These are phyloP conservation scores for Dolomedes plantarius DNA, from an alignment of 2,888 invertebrate species.

Conservation along the genomic window DNA sequence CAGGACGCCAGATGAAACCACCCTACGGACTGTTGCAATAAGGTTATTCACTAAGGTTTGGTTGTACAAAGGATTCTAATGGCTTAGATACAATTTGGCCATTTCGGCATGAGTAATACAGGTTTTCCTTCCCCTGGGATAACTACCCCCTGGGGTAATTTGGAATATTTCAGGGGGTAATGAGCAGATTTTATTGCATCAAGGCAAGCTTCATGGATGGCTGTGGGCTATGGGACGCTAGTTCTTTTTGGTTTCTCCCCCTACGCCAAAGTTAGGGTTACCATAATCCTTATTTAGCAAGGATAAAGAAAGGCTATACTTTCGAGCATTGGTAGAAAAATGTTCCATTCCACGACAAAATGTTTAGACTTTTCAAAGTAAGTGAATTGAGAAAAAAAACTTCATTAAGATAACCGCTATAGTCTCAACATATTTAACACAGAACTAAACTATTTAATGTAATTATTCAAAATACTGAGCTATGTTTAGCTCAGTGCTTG, in stretches of 20 bases:
- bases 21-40: not conserved
- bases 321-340: no score
- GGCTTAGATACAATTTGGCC: not conserved
- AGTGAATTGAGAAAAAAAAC: no score
- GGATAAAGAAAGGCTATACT: no score
- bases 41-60: not conserved
- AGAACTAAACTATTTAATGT: no score
- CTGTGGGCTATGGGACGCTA: not conserved
- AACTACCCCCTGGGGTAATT: constrained; percentile 7
- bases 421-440: no score
- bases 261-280: not conserved
- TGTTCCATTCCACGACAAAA: no score
- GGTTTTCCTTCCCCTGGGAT: not conserved
- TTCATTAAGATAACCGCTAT: no score
- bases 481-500: no score
- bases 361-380: no score
- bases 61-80: not conserved
- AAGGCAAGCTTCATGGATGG: not conserved
- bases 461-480: no score
- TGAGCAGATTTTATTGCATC: not conserved
- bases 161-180: constrained; percentile 9
- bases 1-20: no score
- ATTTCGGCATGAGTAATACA: constrained; percentile 3
- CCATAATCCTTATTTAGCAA: no score
- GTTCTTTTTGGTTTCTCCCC: not conserved